These are phyloP conservation scores for Eurystomus glaucurus DNA, from an alignment of 2,797 vertebrate species.

Conservation along the genomic window DNA sequence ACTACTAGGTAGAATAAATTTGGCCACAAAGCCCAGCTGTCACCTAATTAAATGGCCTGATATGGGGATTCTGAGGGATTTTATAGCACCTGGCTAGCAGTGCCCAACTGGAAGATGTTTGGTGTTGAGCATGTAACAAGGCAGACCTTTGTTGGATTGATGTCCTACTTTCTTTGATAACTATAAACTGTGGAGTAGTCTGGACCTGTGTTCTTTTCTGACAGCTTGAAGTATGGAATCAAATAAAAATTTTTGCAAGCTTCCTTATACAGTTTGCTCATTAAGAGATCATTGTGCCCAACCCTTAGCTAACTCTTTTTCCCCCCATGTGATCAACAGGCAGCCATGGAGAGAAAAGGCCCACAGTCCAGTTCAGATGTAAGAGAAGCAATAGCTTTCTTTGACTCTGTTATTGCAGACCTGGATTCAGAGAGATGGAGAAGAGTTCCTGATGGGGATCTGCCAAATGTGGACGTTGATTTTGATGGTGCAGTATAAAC, in stretches of 20 bases:
- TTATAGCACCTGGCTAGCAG: background rate
- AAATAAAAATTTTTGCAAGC: background rate
- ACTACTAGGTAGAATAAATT: conserved; percentile 31
- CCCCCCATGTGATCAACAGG: conserved; percentile 25
- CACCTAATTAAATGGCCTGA: background rate
- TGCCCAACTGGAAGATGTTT: background rate
- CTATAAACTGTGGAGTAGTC: background rate
- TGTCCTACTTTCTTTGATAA: background rate
- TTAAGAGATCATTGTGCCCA: background rate
- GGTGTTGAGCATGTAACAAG: background rate
- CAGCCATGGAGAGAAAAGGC: conserved; percentile 43
- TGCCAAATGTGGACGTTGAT: conserved; percentile 92
- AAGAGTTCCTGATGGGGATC: conserved; percentile 71
- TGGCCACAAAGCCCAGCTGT: background rate
- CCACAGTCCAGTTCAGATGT: conserved; percentile 84
- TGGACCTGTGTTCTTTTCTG: background rate
- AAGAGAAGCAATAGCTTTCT: conserved; percentile 92
- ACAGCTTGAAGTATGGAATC: background rate
- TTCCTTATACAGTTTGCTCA: background rate
- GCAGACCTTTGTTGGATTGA: background rate
- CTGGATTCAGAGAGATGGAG: conserved; percentile 89
- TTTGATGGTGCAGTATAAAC: conserved; percentile 88
- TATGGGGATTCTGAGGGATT: background rate
- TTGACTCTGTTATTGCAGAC: conserved; percentile 93
- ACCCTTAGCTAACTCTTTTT: background rate